Conservation (phyloP, 2,113 vertebrate genomes). For the Crocuta crocuta region DNA sequence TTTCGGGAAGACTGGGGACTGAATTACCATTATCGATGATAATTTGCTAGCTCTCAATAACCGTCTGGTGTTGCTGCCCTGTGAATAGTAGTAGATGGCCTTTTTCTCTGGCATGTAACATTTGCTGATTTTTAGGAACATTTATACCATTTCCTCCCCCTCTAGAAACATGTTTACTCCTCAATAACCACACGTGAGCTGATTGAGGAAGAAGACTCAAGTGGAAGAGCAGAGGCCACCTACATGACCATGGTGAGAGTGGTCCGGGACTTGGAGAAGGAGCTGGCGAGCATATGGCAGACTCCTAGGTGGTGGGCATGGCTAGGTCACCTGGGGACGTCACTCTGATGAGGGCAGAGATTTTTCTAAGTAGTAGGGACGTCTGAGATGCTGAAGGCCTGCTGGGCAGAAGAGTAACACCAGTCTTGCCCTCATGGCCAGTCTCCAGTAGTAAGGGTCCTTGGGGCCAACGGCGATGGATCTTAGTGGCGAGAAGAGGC, state of each 20-base stretch:
- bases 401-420: neutral
- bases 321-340: too few relatives aligned
- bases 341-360: neutral
- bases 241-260: slow-evolving; percentile 87
- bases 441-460: neutral
- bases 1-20: neutral
- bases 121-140: neutral
- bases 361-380: neutral
- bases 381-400: neutral
- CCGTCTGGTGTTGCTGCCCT: neutral
- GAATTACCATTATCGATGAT: neutral
- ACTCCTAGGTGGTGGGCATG: fast-evolving
- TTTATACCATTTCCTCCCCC: neutral
- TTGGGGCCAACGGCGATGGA: neutral
- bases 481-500: neutral
- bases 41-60: neutral
- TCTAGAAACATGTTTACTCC: slow-evolving; percentile 79
- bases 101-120: neutral
- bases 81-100: neutral
- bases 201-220: slow-evolving; percentile 55
- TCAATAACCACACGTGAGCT: slow-evolving; percentile 46
- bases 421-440: neutral
- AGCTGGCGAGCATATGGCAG: neutral
- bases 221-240: slow-evolving; percentile 76
- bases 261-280: neutral